Conservation (phyloP, 1,140 invertebrate genomes). For the Frieseomelitta varia region DNA sequence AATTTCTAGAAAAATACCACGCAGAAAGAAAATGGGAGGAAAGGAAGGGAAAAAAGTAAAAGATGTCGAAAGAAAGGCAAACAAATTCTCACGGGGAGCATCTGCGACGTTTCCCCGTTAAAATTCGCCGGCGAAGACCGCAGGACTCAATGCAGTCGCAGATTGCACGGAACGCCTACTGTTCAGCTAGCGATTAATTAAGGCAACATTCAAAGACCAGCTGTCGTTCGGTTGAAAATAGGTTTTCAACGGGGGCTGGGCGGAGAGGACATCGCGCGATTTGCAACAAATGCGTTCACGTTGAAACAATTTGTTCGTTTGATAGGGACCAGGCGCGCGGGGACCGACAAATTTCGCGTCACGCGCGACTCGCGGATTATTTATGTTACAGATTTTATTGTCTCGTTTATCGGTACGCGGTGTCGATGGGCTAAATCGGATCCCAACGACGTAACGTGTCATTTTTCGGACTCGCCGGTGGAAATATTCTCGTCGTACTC, state of each 20-base stretch:
- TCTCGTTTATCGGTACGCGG: conserved; percentile 49
- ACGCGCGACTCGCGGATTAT: conserved; percentile 45
- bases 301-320: conserved; percentile 56
- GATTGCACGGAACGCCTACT: conserved; percentile 42
- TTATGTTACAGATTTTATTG: conserved; percentile 65
- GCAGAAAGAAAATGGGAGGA: neutral
- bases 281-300: conserved; percentile 46
- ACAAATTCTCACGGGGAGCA: no score
- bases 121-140: neutral
- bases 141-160: conserved; percentile 31
- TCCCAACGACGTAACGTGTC: conserved; percentile 16
- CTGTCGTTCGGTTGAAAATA: conserved; percentile 32
- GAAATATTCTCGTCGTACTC: neutral
- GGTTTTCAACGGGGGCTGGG: conserved; percentile 11
- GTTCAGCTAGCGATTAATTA: conserved; percentile 47
- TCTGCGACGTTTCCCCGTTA: neutral
- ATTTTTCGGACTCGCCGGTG: conserved; percentile 14
- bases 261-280: conserved; percentile 24
- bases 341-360: conserved; percentile 55
- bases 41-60: no score
- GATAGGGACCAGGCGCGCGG: conserved; percentile 15
- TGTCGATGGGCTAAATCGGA: conserved; percentile 35
- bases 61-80: no score
- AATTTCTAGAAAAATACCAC: no score
- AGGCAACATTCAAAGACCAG: conserved; percentile 49